Base-by-base conservation (phyloP, 2,797 vertebrate species). In the Brachymystax lenok region DNA sequence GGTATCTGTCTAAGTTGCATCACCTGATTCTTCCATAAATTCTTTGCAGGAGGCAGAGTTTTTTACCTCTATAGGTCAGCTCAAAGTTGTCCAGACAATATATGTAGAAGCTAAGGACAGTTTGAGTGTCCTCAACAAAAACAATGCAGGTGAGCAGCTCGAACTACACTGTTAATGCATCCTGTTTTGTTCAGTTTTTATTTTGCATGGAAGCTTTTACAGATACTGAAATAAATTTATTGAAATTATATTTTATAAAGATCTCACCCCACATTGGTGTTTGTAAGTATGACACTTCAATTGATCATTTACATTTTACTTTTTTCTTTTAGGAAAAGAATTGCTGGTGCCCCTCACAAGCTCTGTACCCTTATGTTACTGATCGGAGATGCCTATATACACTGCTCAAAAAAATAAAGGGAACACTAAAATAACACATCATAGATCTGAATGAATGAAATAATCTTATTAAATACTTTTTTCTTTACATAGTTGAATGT, bases 41-140 rank as follows among this genome's bases (percentile, higher is more conserved):
- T 24, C 73, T 81, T 89, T 83, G 1, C 85, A 99, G 97, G 97
- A 99, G 87, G 92, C 96, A 17, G 97, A 98, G 85, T 99, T 98
- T 87, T 83, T 98, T 85, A 96, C 97, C 0, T 98, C 98, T 17
- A 97, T 99, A 71, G 94, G 94, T 3, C 98, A 99, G 88, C 91
- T 99, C 78, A 98, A 98, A 91, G 94, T 98, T 74, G 97, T 95
- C 14, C 97, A 98, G 89, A 97, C 95, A 27, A 99, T 98, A 88
- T 98, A 95, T 46, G 96, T 98, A 82, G 97, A 98, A 82, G 97
- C 97, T 67, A 98, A 97, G 91, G 97, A 98, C 71, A 97, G 96
- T 82, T 92, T 99, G 82, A 95, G 89, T 35, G 95, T 97, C 51
- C 89, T 98, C 46, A 95, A 91, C 88, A 93, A 95, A 87, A 94